Evolutionary conservation across 1,140 invertebrate species (phyloP).

Genomic region (Papilio polyxenes): DNA sequence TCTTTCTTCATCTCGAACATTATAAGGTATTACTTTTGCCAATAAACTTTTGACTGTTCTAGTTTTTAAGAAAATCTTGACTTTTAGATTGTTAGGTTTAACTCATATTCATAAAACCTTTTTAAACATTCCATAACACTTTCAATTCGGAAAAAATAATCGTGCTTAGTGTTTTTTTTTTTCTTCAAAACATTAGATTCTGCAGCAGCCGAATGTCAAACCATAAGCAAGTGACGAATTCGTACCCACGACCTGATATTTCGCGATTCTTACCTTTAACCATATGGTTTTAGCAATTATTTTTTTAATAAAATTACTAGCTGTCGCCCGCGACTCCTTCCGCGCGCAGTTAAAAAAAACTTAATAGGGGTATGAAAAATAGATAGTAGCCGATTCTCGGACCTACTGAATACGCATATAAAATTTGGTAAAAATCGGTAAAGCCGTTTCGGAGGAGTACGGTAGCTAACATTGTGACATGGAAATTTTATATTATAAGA

Average conservation of each 20-base stretch:
- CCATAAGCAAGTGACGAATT: background rate
- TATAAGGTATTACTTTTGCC: constrained; percentile 43
- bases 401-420: too few relatives aligned
- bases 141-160: background rate
- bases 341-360: too few relatives aligned
- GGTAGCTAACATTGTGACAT: too few relatives aligned
- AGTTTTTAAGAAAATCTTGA: background rate
- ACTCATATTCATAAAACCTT: background rate
- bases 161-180: too few relatives aligned
- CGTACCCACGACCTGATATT: background rate
- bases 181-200: background rate
- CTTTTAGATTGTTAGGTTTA: background rate
- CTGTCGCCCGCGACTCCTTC: too few relatives aligned
- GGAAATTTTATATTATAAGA: too few relatives aligned
- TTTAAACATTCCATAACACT: background rate
- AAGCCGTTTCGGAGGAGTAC: too few relatives aligned
- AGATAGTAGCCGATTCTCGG: too few relatives aligned
- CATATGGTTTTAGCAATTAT: background rate
- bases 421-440: too few relatives aligned
- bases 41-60: constrained; percentile 32
- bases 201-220: background rate
- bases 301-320: too few relatives aligned
- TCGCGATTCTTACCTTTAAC: background rate
- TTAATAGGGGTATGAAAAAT: too few relatives aligned
- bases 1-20: constrained; percentile 52